Conservation (phyloP, 2,797 vertebrate species). For the Falco rusticolus region DNA sequence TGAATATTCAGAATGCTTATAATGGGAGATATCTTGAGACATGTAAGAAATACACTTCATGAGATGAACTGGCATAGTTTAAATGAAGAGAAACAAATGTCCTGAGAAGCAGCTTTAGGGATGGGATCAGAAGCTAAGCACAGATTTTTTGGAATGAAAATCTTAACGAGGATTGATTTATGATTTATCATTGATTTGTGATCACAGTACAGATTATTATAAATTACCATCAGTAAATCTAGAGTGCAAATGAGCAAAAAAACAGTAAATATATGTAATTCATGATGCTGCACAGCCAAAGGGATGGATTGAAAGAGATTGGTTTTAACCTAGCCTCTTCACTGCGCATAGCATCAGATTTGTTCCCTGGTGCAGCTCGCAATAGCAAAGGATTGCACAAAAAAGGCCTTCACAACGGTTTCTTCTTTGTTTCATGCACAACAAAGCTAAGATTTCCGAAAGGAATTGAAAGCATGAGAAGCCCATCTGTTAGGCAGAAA, state of each 20-base stretch:
- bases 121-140: neutral
- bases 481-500: slow-evolving; percentile 30
- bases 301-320: neutral
- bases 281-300: neutral
- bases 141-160: neutral
- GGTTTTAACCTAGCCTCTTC: neutral
- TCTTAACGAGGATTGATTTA: neutral
- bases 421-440: neutral
- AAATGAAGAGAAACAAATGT: neutral
- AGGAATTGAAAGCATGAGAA: slow-evolving; percentile 5
- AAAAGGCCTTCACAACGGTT: neutral
- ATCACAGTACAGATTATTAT: neutral
- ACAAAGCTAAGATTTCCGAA: neutral
- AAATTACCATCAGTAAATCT: neutral
- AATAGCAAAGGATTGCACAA: neutral
- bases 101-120: neutral
- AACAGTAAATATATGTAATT: neutral
- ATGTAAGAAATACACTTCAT: neutral
- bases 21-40: neutral
- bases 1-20: neutral
- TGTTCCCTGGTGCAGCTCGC: neutral
- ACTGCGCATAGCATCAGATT: neutral
- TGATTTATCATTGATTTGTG: neutral
- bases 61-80: neutral
- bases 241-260: neutral